A percentile compares a stretch with the other conserved stretches of the same genome.
Conservation (phyloP, 2,888 invertebrate species). For the Spatulosminthurus flaviceps region DNA sequence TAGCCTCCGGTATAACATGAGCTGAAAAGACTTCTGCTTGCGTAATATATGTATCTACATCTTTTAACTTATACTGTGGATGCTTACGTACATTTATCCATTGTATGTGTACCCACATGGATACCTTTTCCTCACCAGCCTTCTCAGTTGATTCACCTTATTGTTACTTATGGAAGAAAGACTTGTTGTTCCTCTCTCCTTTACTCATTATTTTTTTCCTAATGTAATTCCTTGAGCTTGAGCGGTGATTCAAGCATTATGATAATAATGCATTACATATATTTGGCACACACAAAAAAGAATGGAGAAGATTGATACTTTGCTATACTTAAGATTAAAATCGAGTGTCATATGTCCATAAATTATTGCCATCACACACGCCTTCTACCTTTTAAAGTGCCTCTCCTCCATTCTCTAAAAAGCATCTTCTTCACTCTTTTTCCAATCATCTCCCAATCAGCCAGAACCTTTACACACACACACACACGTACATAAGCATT, state of each 20-base stretch:
- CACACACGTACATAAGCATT: background rate
- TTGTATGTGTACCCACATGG: no score
- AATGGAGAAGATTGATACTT: conserved; percentile 13
- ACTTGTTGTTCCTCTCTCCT: no score
- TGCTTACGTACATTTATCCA: no score
- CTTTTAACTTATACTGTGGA: background rate
- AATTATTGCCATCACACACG: conserved; percentile 33
- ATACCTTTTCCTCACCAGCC: no score
- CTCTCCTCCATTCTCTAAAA: background rate
- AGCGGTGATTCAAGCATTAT: background rate
- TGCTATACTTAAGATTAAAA: conserved; percentile 27
- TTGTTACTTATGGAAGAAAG: no score
- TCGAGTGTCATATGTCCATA: conserved; percentile 34
- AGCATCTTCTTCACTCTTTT: background rate
- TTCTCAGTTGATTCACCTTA: no score
- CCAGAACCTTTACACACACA: no score
- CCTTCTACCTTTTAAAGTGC: conserved; percentile 36
- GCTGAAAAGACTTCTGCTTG: conserved; percentile 12
- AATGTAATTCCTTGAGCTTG: background rate
- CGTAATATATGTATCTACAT: background rate
- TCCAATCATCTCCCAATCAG: no score
- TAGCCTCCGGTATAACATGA: background rate
- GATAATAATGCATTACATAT: conserved; percentile 4
- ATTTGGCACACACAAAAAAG: no score
- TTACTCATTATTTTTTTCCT: no score